Base-by-base conservation (phyloP, 2,888 invertebrate species). In the Pseudococcus jackbeardsleyi region DNA sequence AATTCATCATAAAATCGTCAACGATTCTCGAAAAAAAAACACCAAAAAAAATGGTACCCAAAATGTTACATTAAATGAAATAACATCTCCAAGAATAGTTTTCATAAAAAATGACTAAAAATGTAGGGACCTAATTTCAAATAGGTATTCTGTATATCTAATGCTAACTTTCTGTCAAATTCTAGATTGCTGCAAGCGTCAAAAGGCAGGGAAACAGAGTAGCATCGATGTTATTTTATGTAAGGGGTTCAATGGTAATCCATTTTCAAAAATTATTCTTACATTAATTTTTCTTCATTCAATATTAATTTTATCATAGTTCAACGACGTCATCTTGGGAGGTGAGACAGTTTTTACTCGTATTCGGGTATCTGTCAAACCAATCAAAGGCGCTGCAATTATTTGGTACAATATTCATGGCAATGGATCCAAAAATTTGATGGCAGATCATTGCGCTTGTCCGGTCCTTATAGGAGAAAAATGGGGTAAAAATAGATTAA, bases 291-390 rank as follows among this genome's bases (percentile, higher is more conserved):
- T 33, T 33, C 26, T 2, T 33, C 26, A 33, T 33, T 33, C 26
- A 33, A 33, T 33, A 15, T 39, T 33, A 0, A 3, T 72, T 89
- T 90, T 17, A 12, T 89, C 89, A 42, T 9, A 99, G 98, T 98
- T 99, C 98, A 97, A 96, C 89, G 98, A 99, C 91, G 99, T 99
- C 39, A 95, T 96, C 88, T 98, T 98, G 91, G 99, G 99, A 4
- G 99, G 99, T 22, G 98, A 98, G 7, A 99, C 99, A 0, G 99
- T 99, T 22, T 99, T 99, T 92, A 97, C 99, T 0, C 94, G 95
- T 89, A 93, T 99, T 46, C 96, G 95, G n/a, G 93, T 96, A 50
- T 94, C 97, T 39, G 92, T 99, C 88, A 96, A 95, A 94, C 99
- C 99, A 0, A 94, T 94, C 90, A 97, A 96, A 92, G 96, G 98